These are phyloP conservation scores for Leucoraja erinaceus DNA, from an alignment of 2,113 vertebrate genomes.

Conservation along the genomic window DNA sequence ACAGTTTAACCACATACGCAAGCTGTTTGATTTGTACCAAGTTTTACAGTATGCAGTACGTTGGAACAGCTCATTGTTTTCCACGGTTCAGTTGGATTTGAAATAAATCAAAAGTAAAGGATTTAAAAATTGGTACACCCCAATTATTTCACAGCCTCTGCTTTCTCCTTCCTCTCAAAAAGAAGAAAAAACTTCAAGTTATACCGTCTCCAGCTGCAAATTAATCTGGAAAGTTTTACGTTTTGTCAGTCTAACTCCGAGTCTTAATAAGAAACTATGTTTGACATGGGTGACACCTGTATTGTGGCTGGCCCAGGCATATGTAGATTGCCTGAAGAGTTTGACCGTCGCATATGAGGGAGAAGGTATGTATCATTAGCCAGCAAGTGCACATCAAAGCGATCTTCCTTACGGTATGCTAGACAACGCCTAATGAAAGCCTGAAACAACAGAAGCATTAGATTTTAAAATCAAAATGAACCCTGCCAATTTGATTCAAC, in stretches of 20 bases:
- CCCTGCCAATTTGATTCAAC: not conserved
- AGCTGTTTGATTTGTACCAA: not conserved
- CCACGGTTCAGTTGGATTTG: slow-evolving; percentile 19
- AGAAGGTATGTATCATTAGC: slow-evolving; percentile 93
- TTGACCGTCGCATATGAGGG: slow-evolving; percentile 94
- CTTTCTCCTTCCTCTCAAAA: not conserved
- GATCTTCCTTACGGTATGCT: slow-evolving; percentile 95
- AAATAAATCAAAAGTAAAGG: slow-evolving; percentile 21
- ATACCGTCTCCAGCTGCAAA: slow-evolving; percentile 57
- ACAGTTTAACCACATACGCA: not conserved
- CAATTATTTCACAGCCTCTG: slow-evolving; percentile 17
- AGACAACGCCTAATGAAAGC: slow-evolving; percentile 94
- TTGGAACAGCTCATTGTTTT: not conserved
- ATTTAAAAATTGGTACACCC: slow-evolving; percentile 22
- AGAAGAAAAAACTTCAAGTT: not conserved
- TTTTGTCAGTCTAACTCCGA: slow-evolving; percentile 48
- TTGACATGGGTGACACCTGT: slow-evolving; percentile 74
- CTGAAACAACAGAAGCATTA: slow-evolving; percentile 51
- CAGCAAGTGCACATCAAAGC: slow-evolving; percentile 89
- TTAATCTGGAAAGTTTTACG: slow-evolving; percentile 53
- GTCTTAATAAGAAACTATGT: slow-evolving; percentile 86
- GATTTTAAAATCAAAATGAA: not conserved
- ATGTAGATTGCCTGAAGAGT: slow-evolving; percentile 95
- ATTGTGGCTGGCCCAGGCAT: slow-evolving; percentile 72
- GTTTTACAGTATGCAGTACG: slow-evolving; percentile 20